Evolutionary conservation across 2,797 vertebrate genomes (phyloP).

Genomic region (Heteromormyrus szaboi): DNA sequence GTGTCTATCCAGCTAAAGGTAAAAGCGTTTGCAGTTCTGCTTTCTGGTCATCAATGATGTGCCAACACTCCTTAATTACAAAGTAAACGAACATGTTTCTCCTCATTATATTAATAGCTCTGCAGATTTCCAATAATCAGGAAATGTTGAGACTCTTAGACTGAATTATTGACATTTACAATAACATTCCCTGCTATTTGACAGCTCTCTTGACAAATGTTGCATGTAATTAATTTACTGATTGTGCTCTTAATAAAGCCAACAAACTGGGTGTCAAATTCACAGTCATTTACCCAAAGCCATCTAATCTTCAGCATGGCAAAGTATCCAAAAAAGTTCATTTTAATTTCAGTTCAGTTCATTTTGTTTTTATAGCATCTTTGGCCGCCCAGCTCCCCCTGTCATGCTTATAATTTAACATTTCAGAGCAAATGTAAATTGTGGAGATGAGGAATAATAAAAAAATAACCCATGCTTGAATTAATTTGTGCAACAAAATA

Average conservation of each 20-base stretch:
- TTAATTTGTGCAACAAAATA: neutral
- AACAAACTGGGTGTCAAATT: neutral
- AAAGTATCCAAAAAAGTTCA: neutral
- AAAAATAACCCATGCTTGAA: neutral
- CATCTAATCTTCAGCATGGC: neutral
- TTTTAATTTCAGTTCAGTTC: neutral
- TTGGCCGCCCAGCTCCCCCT: neutral
- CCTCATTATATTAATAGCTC: conserved; percentile 1
- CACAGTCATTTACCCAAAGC: neutral
- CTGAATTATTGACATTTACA: conserved; percentile 8
- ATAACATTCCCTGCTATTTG: neutral
- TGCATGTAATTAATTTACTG: neutral
- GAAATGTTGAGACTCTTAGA: neutral
- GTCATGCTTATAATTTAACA: neutral
- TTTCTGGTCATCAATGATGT: neutral
- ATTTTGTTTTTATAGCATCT: neutral
- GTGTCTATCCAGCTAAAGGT: neutral
- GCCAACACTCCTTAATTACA: neutral
- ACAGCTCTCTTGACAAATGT: neutral
- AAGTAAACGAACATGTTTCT: neutral
- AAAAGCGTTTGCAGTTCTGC: neutral
- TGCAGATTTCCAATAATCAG: neutral
- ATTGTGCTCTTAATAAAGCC: neutral
- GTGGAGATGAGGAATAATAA: neutral
- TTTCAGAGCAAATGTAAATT: neutral